Percentiles rank a stretch among this genome's conserved stretches.
Conservation (phyloP, 2,113 vertebrate species). For the Oplegnathus fasciatus region DNA sequence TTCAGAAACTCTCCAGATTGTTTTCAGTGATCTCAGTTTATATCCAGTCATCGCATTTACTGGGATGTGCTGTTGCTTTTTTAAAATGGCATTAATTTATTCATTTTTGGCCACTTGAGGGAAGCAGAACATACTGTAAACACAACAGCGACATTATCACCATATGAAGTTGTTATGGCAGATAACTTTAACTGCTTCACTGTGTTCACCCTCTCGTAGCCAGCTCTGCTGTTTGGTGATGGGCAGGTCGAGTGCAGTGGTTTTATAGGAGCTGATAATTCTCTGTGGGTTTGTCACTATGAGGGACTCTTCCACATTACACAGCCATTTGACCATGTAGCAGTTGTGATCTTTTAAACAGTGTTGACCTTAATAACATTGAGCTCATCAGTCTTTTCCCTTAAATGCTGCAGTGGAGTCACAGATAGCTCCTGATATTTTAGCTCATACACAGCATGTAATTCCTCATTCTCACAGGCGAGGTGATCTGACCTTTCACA, state of each 20-base stretch:
- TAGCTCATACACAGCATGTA: background rate
- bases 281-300: no score
- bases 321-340: background rate
- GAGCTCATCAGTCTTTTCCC: background rate
- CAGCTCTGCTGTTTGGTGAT: background rate
- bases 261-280: background rate
- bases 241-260: background rate
- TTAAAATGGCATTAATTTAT: background rate
- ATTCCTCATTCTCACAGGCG: slow-evolving; percentile 1
- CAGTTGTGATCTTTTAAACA: background rate
- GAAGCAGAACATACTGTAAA: background rate
- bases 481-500: slow-evolving; percentile 17
- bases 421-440: slow-evolving; percentile 7
- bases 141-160: background rate
- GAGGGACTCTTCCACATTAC: background rate
- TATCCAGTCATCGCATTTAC: background rate
- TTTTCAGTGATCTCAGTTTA: background rate
- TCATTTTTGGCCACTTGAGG: background rate
- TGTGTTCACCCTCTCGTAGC: background rate
- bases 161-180: no score
- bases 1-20: background rate
- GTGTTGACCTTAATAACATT: background rate
- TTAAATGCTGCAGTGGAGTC: background rate
- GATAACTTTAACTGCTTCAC: background rate
- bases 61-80: background rate